Conservation (phyloP, 2,888 invertebrate species). For the Mimachlamys varia region DNA sequence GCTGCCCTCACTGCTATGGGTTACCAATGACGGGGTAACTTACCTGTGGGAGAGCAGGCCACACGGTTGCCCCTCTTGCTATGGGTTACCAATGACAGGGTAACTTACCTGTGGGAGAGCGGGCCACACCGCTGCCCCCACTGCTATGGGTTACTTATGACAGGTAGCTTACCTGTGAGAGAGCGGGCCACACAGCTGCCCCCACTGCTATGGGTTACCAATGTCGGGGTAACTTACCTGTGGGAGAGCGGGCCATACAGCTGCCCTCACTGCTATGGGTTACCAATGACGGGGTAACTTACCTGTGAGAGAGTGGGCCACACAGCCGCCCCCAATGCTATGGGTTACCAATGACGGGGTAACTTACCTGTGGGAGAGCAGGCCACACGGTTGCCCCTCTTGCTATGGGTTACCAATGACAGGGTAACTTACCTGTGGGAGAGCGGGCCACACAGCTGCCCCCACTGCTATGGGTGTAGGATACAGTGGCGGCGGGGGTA, state of each 20-base stretch:
- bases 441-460: constrained; percentile 46
- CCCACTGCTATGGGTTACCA: no score
- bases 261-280: neutral
- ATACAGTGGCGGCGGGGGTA: constrained; percentile 17
- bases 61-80: constrained; percentile 46
- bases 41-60: no score
- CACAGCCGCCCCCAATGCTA: neutral
- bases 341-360: neutral
- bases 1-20: constrained; percentile 49
- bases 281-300: no score
- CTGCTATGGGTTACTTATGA: neutral
- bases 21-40: no score
- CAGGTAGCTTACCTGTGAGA: no score
- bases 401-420: no score
- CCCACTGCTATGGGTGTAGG: constrained; percentile 53
- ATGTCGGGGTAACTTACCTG: no score
- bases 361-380: constrained; percentile 36
- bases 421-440: constrained; percentile 40
- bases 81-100: constrained; percentile 47
- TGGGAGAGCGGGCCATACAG: neutral
- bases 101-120: no score
- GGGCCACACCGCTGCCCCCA: neutral
- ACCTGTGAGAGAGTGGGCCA: no score
- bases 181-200: constrained; percentile 33
- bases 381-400: constrained; percentile 46